phyloP scores from a whole-genome alignment of 2,888 invertebrate genomes.

The Polyploca ridens region DNA sequence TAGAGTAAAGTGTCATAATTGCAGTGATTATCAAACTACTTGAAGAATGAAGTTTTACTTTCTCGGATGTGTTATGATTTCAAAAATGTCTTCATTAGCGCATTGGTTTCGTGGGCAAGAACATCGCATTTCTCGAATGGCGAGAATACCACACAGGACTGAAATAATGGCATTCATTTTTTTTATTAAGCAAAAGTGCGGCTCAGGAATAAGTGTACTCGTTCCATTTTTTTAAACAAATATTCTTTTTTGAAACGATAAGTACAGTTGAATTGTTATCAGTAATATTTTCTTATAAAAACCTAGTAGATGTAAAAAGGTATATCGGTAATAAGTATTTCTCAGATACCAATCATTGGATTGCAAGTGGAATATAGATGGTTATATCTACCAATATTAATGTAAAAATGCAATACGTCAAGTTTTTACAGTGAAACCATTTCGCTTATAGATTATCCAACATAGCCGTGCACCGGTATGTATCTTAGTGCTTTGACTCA shows the following conservation, averaged over 20 bases:
- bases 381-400: slow-evolving; percentile 60
- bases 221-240: neutral
- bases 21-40: slow-evolving; percentile 29
- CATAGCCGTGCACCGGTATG: slow-evolving; percentile 13
- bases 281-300: neutral
- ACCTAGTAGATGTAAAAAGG: slow-evolving; percentile 25
- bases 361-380: slow-evolving; percentile 43
- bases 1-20: too few relatives aligned
- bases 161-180: slow-evolving; percentile 24
- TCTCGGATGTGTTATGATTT: slow-evolving; percentile 54
- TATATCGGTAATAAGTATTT: slow-evolving; percentile 37
- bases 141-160: slow-evolving; percentile 33
- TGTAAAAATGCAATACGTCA: slow-evolving; percentile 66
- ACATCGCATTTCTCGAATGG: slow-evolving; percentile 50
- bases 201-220: neutral
- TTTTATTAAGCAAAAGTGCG: slow-evolving; percentile 19
- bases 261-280: neutral
- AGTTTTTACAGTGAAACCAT: slow-evolving; percentile 59
- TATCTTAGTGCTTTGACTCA: neutral
- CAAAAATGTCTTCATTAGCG: slow-evolving; percentile 60
- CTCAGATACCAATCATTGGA: slow-evolving; percentile 44
- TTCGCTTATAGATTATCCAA: slow-evolving; percentile 36
- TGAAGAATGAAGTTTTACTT: slow-evolving; percentile 42
- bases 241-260: neutral
- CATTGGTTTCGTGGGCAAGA: slow-evolving; percentile 45